A percentile compares a stretch with the other conserved stretches of the same genome.
phyloP scores from a whole-genome alignment of 2,888 invertebrate species.

The Carpatolechia fugitivella region DNA sequence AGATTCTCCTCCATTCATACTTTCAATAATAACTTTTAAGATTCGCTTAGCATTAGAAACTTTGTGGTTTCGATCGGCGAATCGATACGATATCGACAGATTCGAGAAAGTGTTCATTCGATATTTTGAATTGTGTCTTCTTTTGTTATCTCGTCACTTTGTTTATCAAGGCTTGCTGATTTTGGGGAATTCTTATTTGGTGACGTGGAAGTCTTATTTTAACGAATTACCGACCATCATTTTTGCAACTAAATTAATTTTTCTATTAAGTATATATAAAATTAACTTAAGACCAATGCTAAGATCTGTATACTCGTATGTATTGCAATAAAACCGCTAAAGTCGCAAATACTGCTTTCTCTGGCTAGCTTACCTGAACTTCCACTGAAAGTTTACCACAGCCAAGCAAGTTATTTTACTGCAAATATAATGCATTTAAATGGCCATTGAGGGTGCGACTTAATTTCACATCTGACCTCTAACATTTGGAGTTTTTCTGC shows the following conservation, averaged over 20 bases:
- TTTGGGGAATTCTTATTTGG: too few species aligned
- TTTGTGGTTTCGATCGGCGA: not conserved
- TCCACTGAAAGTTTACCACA: not conserved
- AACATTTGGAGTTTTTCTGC: slow-evolving; percentile 48
- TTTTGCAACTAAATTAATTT: not conserved
- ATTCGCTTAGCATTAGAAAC: not conserved
- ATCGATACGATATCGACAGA: not conserved
- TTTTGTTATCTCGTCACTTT: not conserved
- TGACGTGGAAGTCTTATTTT: too few species aligned
- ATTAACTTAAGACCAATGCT: too few species aligned
- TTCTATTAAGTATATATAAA: too few species aligned
- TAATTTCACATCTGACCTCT: slow-evolving; percentile 47
- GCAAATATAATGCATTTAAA: slow-evolving; percentile 29
- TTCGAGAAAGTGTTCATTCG: not conserved
- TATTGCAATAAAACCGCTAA: not conserved
- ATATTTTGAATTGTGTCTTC: not conserved
- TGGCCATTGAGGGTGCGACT: slow-evolving; percentile 28
- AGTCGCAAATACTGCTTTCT: not conserved
- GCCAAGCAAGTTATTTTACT: slow-evolving; percentile 21
- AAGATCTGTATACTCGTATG: too few species aligned
- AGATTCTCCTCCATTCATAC: slow-evolving; percentile 46
- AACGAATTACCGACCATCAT: too few species aligned
- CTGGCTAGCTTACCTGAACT: not conserved
- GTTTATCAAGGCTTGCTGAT: too few species aligned
- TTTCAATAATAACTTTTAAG: slow-evolving; percentile 15